A percentile compares a stretch with the other conserved stretches of the same genome.
These are phyloP conservation scores for Chiridota heheva DNA, from an alignment of 35 echinoderm and acorn worm genomes.

Conservation along the genomic window DNA sequence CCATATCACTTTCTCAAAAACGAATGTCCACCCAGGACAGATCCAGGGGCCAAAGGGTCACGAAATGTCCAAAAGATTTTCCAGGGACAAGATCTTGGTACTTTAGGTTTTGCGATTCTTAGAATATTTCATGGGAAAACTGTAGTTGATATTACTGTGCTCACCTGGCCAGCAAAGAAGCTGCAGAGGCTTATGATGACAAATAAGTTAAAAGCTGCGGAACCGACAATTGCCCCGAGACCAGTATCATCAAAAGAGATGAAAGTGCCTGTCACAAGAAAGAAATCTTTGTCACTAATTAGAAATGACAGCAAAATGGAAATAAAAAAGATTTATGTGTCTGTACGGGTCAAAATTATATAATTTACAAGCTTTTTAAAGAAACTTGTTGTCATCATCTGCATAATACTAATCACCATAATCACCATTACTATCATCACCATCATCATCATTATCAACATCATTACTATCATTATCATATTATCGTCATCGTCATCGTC, in stretches of 20 bases:
- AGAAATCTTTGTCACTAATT: not conserved
- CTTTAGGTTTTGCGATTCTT: not conserved
- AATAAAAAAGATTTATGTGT: not conserved
- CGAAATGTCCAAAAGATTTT: not conserved
- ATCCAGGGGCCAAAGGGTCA: not conserved
- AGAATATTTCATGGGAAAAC: not conserved
- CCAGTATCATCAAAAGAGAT: slow-evolving; percentile 85
- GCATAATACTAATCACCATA: not conserved
- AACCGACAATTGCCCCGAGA: slow-evolving; percentile 77
- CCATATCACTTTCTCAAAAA: too few relatives aligned
- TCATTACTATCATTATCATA: not conserved
- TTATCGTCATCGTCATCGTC: too few relatives aligned
- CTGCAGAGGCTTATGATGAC: slow-evolving; percentile 71
- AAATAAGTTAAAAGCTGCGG: slow-evolving; percentile 91
- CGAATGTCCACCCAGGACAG: too few relatives aligned
- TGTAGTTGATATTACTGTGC: not conserved
- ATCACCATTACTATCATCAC: not conserved
- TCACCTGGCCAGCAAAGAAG: slow-evolving; percentile 74
- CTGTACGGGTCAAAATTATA: not conserved
- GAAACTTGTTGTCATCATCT: not conserved
- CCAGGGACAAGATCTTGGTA: not conserved
- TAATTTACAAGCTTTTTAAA: not conserved
- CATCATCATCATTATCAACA: too few relatives aligned
- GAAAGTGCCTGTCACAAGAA: slow-evolving; percentile 71
- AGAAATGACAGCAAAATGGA: not conserved